Evolutionary conservation across 2,113 vertebrate species (phyloP).

Genomic region (Uropsilus gracilis): DNA sequence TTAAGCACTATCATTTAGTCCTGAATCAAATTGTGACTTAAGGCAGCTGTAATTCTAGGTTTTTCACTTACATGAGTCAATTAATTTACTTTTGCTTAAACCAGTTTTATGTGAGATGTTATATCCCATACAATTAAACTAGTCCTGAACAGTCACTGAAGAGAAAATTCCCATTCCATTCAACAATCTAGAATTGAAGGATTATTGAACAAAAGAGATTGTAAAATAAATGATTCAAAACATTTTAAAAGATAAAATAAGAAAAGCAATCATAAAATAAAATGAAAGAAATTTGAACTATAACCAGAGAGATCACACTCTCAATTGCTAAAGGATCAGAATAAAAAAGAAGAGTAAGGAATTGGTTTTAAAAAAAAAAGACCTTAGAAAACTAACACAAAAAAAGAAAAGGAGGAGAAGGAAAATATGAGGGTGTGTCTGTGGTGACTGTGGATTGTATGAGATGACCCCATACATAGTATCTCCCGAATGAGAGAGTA

Average conservation of each 20-base stretch:
- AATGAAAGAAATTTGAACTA: background rate
- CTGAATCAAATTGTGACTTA: background rate
- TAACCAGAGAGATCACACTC: background rate
- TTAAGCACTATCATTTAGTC: background rate
- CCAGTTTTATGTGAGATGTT: background rate
- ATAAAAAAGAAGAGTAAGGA: background rate
- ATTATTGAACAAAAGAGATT: background rate
- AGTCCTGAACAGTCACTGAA: background rate
- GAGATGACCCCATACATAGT: background rate
- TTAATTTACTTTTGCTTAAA: background rate
- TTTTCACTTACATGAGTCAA: background rate
- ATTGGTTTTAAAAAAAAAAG: background rate
- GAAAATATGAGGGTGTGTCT: background rate
- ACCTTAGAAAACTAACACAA: background rate
- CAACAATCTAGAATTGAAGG: background rate
- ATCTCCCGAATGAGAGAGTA: background rate
- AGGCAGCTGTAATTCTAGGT: background rate
- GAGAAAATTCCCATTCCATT: background rate
- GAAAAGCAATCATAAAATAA: background rate
- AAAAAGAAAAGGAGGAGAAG: background rate
- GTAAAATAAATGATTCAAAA: background rate
- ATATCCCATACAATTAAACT: background rate
- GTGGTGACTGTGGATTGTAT: background rate
- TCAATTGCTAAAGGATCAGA: too few relatives aligned
- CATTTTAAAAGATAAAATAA: background rate